Evolutionary conservation across 2,113 vertebrate genomes (phyloP), one percentile per base, ranked within the genome.

Genomic region (Patagioenas fasciata): DNA sequence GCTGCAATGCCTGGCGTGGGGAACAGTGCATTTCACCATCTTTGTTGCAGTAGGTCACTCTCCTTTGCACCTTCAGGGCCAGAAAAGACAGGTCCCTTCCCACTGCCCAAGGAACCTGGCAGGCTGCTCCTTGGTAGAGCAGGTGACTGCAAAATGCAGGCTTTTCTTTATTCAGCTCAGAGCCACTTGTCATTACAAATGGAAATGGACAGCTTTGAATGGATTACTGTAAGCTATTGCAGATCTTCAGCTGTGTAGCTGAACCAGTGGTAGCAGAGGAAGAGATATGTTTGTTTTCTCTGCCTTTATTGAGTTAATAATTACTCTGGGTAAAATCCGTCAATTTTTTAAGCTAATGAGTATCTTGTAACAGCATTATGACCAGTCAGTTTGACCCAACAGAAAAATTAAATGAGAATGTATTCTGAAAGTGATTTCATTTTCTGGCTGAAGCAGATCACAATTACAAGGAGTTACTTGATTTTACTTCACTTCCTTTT

Each of bases 41-140:
- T 32, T 32, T 2, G 0, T 40, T 56, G 16, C 2, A 1, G 12
- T 8, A 21, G 11, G 6, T 73, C 6, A 2, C 4, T 67, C 19
- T 31, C 25, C 32, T 15, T 40, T 11, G 2, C 21, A 11, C 9
- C 15, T 20, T 47, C 2, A 1, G 15, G 15, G 17, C 11, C 15
- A 47, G 47, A 18, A 10, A 25, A 56, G 8, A 62, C 18, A 69
- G 4, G 11, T 44, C 28, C 24, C 10, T 23, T 85, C 32, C 29
- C 4, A 1, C 32, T n/a, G 21, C 10, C 7, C 26, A 65, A 32
- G 40, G 26, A 83, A 31, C 15, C 21, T 5, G 15, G 2, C 15
- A 53, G 50, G 23, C 18, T 85, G 40, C 50, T 74, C 23, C 31
- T 61, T 25, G 26, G 32, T 36, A 36, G 51, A 75, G n/a, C 6